These are phyloP conservation scores for Mythimna albipuncta DNA, from an alignment of 2,888 invertebrate genomes.

Conservation along the genomic window DNA sequence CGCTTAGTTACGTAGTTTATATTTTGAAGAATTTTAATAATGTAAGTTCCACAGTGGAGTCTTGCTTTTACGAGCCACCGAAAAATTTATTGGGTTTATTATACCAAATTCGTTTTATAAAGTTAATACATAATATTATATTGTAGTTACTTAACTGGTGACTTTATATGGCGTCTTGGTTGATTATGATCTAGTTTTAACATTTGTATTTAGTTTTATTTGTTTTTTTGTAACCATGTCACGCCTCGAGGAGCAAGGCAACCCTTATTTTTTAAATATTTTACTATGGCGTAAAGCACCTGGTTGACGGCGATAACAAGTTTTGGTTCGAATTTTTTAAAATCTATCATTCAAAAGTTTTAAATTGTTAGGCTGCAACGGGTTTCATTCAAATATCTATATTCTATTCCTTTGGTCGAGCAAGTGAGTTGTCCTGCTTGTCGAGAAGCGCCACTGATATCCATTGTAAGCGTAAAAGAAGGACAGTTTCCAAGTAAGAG, in stretches of 20 bases:
- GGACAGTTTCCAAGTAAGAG: conserved; percentile 45
- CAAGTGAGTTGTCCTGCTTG: conserved; percentile 32
- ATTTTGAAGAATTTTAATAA: conserved; percentile 60
- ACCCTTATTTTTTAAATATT: conserved; percentile 10
- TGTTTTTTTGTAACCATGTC: conserved; percentile 25
- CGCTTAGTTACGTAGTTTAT: conserved; percentile 70
- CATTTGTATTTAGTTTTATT: conserved; percentile 39
- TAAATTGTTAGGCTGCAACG: neutral
- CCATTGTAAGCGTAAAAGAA: conserved; percentile 27
- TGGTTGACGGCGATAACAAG: neutral
- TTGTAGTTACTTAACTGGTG: conserved; percentile 56
- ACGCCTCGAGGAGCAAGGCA: conserved; percentile 34
- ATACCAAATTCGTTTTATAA: conserved; percentile 63
- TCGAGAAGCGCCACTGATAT: conserved; percentile 27
- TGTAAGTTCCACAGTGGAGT: conserved; percentile 56
- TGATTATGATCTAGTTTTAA: conserved; percentile 56
- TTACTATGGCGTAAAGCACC: neutral
- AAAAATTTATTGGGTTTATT: conserved; percentile 61
- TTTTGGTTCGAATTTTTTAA: neutral
- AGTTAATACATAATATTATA: conserved; percentile 53
- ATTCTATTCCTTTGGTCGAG: neutral
- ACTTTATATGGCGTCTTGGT: conserved; percentile 52
- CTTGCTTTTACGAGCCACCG: conserved; percentile 63
- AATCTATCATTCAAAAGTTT: neutral
- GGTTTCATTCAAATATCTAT: neutral